Percentiles rank a stretch among this genome's conserved stretches.
Conservation (phyloP, 2,888 invertebrate species). For the Mantis religiosa region DNA sequence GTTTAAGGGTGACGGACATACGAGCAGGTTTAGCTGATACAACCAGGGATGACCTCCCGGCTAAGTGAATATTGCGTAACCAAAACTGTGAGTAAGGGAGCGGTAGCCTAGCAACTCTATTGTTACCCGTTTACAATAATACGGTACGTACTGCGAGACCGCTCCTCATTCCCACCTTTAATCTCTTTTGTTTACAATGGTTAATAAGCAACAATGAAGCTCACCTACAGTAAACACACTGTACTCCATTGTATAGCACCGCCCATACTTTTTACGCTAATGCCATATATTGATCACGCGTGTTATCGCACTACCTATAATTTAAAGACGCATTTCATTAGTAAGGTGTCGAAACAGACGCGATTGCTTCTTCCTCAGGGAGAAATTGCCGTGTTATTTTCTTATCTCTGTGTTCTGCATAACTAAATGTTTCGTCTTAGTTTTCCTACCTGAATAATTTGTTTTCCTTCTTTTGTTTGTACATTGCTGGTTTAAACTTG, state of each 20-base stretch:
- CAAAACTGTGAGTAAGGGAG: no score
- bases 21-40: no score
- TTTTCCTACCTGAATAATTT: no score
- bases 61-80: no score
- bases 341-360: not conserved
- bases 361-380: not conserved
- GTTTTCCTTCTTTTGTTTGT: no score
- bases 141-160: not conserved
- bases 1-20: no score
- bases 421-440: not conserved
- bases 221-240: not conserved
- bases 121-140: not conserved
- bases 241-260: not conserved
- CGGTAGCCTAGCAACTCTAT: not conserved
- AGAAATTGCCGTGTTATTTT: not conserved
- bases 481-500: no score
- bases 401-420: not conserved
- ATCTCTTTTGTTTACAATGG: not conserved
- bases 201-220: not conserved
- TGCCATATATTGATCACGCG: no score
- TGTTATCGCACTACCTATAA: not conserved
- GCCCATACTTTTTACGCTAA: no score
- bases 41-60: no score
- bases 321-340: not conserved
- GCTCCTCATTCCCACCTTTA: not conserved